These are phyloP conservation scores for Corvus hawaiiensis DNA, from an alignment of 2,113 vertebrate species.

Conservation along the genomic window DNA sequence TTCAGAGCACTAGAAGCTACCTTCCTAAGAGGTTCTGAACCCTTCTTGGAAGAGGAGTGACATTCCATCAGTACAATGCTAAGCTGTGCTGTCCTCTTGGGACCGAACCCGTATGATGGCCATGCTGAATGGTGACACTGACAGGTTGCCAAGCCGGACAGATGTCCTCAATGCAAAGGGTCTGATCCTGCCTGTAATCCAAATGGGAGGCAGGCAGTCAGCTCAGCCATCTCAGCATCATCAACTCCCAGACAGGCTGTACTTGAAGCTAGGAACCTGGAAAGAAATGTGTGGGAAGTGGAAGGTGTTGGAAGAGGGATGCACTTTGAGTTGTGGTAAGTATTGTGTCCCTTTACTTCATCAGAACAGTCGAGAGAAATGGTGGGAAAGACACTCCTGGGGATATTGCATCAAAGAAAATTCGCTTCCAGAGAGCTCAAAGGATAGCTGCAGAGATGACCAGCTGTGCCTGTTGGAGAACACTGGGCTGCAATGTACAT, in stretches of 20 bases:
- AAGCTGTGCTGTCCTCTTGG: not conserved
- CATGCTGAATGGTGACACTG: not conserved
- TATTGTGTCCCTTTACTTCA: not conserved
- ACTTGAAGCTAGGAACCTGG: not conserved
- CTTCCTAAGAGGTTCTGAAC: not conserved
- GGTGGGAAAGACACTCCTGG: not conserved
- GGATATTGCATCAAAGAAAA: not conserved
- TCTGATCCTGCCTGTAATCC: not conserved
- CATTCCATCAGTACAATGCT: not conserved
- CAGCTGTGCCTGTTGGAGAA: not conserved
- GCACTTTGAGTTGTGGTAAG: not conserved
- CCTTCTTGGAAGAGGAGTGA: not conserved
- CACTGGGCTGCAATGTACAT: accelerated
- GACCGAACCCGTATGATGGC: not conserved
- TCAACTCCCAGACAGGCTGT: not conserved
- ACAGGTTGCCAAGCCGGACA: not conserved
- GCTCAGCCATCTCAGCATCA: not conserved
- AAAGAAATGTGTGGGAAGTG: not conserved
- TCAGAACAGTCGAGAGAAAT: not conserved
- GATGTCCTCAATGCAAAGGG: not conserved
- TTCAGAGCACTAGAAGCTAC: not conserved
- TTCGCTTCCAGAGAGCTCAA: not conserved
- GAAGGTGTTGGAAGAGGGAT: not conserved
- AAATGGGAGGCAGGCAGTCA: not conserved
- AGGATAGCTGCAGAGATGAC: not conserved